These are phyloP conservation scores for Lophius americanus DNA, from an alignment of 2,797 vertebrate species.

Conservation along the genomic window DNA sequence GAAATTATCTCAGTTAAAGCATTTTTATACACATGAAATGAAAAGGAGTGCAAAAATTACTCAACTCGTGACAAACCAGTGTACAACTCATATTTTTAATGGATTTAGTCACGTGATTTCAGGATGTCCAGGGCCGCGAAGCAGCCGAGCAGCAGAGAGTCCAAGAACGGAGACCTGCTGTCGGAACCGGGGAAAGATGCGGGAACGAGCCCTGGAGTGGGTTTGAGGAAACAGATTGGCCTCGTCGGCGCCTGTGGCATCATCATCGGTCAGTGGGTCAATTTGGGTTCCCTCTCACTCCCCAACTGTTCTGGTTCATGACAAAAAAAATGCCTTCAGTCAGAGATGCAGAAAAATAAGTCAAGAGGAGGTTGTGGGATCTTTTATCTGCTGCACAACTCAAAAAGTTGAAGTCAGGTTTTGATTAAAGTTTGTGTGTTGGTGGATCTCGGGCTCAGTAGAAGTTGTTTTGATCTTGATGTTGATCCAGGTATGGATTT, in stretches of 20 bases:
- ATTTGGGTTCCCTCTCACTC: neutral
- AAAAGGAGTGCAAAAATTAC: too few species aligned
- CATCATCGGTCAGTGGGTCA: constrained; percentile 82
- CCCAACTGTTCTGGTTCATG: neutral
- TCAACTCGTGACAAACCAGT: too few species aligned
- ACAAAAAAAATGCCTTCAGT: neutral
- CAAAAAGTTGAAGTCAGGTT: too few species aligned
- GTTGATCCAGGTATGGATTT: too few species aligned
- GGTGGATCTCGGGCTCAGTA: too few species aligned
- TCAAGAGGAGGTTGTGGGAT: too few species aligned
- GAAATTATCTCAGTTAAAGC: too few species aligned
- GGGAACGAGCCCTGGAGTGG: constrained; percentile 66
- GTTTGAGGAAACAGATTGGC: constrained; percentile 87
- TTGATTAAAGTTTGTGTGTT: too few species aligned
- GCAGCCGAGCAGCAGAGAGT: constrained; percentile 59
- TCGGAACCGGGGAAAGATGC: constrained; percentile 9
- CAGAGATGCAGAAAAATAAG: neutral
- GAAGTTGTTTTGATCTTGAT: too few species aligned
- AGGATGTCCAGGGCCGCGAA: constrained; percentile 78
- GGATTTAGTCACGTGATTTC: neutral
- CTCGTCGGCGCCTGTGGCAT: constrained; percentile 87
- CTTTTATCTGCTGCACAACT: too few species aligned
- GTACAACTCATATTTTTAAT: neutral
- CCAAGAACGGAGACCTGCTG: constrained; percentile 12
- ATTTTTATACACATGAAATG: too few species aligned